Base-by-base conservation (phyloP, 2,797 vertebrate genomes). In the Falco biarmicus region DNA sequence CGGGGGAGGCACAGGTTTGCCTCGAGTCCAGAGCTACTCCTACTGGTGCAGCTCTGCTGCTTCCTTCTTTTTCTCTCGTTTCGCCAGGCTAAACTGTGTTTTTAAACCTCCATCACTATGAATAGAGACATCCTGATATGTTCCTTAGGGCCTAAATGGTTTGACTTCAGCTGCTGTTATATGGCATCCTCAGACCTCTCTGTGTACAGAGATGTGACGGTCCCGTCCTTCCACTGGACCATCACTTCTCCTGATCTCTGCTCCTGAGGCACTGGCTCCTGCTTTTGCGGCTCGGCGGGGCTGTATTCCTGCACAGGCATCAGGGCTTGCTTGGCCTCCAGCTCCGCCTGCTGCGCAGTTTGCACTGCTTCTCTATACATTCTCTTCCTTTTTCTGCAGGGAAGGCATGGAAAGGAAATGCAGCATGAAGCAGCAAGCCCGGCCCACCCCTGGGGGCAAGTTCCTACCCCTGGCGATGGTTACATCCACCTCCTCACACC, bases 221-320 rank as follows among this genome's bases (percentile, higher is more conserved):
- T 98, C 21, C 98, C 98, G 0, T 99, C 98, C 87, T 98, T 99
- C 98, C 98, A 98, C 13, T 98, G 98, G 8, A 98, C 94, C 53
- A 96, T 5, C 9, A 98, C 98, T 2, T 98, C 95, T 45, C 98
- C 98, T 2, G 94, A 20, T 28, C 83, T 95, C 39, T 96, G 86
- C 5, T 95, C 91, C 88, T 91, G 87, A 8, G 91, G 92, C 26
- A 63, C 85, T 9, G 47, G 47, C 25, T 86, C 90, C 83, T 97
- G 86, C n/a, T 14, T 86, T 1, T 10, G 24, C 1, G 20, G 13
- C 19, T 87, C 31, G 0, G 20, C 32, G 0, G 5, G 53, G 53
- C 43, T 86, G 24, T 87, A 47, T 7, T 96, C 97, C 78, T 96
- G 79, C 74, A 92, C 13, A 5, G 74, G 13, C 84, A 97, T 21